Conservation (phyloP, 2,888 invertebrate species). For the Adela reaumurella region DNA sequence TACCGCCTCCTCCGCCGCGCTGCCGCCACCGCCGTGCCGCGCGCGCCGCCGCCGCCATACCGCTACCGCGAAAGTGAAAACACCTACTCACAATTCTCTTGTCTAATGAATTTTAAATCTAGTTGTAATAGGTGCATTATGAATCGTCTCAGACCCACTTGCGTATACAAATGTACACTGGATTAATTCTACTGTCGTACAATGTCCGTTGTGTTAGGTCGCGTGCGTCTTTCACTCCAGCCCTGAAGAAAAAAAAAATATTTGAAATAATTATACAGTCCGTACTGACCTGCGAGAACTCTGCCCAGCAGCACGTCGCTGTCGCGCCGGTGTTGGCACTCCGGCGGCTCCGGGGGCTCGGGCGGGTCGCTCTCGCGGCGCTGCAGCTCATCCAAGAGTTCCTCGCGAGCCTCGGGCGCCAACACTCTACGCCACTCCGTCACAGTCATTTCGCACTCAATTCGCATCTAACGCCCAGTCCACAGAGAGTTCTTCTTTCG, state of each 20-base stretch:
- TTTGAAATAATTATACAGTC: too few relatives aligned
- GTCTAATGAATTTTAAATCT: neutral
- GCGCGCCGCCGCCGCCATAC: conserved; percentile 13
- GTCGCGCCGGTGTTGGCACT: conserved; percentile 21
- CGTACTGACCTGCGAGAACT: conserved; percentile 44
- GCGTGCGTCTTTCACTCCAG: too few relatives aligned
- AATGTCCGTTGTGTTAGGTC: too few relatives aligned
- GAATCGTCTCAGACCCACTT: neutral
- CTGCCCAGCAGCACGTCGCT: conserved; percentile 44
- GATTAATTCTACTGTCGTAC: too few relatives aligned
- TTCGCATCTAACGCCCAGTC: conserved; percentile 5
- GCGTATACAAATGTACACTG: too few relatives aligned
- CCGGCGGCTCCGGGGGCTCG: conserved; percentile 16
- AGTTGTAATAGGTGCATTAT: too few relatives aligned
- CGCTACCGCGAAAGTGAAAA: conserved; percentile 37
- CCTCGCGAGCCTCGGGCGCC: neutral
- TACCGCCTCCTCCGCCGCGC: conserved; percentile 16
- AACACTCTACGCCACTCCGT: conserved; percentile 30
- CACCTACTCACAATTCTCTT: neutral
- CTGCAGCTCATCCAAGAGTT: conserved; percentile 18
- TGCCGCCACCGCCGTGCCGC: conserved; percentile 14
- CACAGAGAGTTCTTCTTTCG: too few relatives aligned
- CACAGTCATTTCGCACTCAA: conserved; percentile 37
- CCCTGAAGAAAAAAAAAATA: too few relatives aligned
- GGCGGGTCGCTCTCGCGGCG: conserved; percentile 19